Percentiles rank a stretch among this genome's conserved stretches.
Evolutionary conservation across 2,113 vertebrate genomes (phyloP).

Genomic region (Otocyon megalotis): DNA sequence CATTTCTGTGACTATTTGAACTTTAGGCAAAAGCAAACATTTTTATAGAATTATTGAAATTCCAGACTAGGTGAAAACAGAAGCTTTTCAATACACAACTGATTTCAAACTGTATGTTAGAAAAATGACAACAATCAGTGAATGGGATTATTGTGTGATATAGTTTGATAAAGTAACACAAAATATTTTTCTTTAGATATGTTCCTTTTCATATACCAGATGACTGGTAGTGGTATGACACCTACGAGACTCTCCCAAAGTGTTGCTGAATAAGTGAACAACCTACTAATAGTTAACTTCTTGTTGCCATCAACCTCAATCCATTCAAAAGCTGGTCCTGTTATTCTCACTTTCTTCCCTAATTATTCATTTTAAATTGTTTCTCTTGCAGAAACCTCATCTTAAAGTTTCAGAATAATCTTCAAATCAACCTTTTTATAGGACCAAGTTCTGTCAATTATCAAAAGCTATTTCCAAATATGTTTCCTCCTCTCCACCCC

Average conservation of each 20-base stretch:
- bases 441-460: not conserved
- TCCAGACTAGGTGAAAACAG: not conserved
- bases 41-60: constrained; percentile 16
- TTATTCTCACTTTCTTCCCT: not conserved
- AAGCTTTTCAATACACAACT: constrained; percentile 35
- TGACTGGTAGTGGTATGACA: not conserved
- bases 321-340: not conserved
- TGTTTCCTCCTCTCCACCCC: not conserved
- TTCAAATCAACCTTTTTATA: not conserved
- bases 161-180: not conserved
- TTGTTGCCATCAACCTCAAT: not conserved
- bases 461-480: not conserved
- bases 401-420: constrained; percentile 14
- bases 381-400: not conserved
- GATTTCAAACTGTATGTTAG: not conserved
- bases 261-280: not conserved
- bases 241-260: not conserved
- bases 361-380: not conserved
- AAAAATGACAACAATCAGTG: not conserved
- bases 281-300: not conserved
- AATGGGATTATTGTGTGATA: not conserved
- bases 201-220: not conserved
- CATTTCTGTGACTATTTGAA: not conserved
- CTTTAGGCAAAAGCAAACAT: not conserved
- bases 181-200: not conserved